Evolutionary conservation across 2,113 vertebrate genomes (phyloP).

Genomic region (Hepsetus odoe): DNA sequence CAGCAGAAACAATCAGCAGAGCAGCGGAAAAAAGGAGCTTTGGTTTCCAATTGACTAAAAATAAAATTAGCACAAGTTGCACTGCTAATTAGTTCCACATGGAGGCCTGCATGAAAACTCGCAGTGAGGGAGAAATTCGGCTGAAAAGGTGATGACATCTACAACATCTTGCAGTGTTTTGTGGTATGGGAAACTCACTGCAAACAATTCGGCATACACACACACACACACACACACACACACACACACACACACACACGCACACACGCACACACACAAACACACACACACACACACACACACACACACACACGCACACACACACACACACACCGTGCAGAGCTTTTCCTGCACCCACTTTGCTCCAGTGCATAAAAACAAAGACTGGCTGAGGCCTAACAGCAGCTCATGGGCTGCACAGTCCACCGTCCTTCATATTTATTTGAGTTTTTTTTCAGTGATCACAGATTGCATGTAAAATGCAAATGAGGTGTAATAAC

Average conservation of each 20-base stretch:
- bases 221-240: not conserved
- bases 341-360: conserved; percentile 49
- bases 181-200: conserved; percentile 66
- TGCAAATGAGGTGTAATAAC: no score
- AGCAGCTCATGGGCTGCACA: not conserved
- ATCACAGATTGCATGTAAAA: no score
- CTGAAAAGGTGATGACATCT: conserved; percentile 68
- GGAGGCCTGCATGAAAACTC: conserved; percentile 49
- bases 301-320: no score
- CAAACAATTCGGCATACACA: conserved; percentile 62
- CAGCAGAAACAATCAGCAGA: not conserved
- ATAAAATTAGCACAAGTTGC: conserved; percentile 64
- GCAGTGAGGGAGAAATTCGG: conserved; percentile 54
- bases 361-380: conserved; percentile 46
- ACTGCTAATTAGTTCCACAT: conserved; percentile 72
- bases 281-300: no score
- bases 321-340: not conserved
- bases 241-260: not conserved
- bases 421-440: no score
- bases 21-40: not conserved
- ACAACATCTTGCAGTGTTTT: conserved; percentile 76
- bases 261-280: not conserved
- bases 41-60: conserved; percentile 48
- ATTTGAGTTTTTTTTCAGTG: no score
- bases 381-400: conserved; percentile 52